Conservation (phyloP, 2,888 invertebrate species). For the Phyto melanocephala region DNA sequence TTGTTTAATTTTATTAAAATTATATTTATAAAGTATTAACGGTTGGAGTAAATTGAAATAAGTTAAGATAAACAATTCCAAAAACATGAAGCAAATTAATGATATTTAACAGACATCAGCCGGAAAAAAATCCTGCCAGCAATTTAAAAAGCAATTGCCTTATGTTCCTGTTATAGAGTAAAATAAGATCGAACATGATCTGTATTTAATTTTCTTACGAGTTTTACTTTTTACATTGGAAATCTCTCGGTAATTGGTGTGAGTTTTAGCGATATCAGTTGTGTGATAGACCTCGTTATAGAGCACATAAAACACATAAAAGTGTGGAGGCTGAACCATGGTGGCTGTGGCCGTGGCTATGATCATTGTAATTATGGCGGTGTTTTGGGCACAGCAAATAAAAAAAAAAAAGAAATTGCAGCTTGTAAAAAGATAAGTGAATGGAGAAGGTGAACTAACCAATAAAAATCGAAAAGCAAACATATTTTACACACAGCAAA, state of each 20-base stretch:
- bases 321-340: slow-evolving; percentile 61
- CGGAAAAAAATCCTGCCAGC: no score
- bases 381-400: slow-evolving; percentile 34
- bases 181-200: background rate
- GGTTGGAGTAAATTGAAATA: no score
- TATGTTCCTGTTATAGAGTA: background rate
- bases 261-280: slow-evolving; percentile 50
- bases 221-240: background rate
- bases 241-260: slow-evolving; percentile 37
- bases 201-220: background rate
- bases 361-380: slow-evolving; percentile 63
- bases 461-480: no score
- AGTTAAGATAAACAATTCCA: no score
- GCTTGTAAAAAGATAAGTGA: slow-evolving; percentile 47
- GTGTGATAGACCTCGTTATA: slow-evolving; percentile 58
- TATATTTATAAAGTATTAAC: no score
- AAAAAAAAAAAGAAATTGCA: slow-evolving; percentile 40
- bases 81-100: no score
- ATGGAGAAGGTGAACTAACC: slow-evolving; percentile 6
- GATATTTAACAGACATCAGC: no score
- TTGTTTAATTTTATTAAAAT: no score
- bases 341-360: slow-evolving; percentile 52
- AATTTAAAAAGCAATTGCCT: no score
- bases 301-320: slow-evolving; percentile 61
- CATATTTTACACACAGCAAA: no score